phyloP scores from a whole-genome alignment of 92 coral and sea anemone genomes.

The Parazoanthus atlanticus region DNA sequence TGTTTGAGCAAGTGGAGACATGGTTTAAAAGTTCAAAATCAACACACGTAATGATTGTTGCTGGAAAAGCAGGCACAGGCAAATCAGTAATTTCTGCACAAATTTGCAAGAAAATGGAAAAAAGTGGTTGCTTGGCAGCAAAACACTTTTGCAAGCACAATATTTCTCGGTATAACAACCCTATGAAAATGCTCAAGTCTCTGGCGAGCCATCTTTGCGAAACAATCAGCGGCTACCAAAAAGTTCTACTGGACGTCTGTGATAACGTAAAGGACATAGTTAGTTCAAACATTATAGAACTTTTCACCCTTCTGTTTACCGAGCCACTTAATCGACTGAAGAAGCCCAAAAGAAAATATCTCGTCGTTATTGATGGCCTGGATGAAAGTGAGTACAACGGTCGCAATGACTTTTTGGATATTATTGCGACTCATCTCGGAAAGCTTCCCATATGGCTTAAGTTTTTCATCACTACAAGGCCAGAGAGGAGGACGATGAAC shows the following conservation, averaged over 20 bases:
- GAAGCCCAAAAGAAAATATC: background rate
- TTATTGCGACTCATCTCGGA: constrained; percentile 6
- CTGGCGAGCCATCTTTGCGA: constrained; percentile 20
- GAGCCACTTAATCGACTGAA: constrained; percentile 27
- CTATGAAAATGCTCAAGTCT: constrained; percentile 16
- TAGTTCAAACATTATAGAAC: background rate
- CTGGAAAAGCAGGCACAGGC: background rate
- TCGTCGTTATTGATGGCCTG: constrained; percentile 33
- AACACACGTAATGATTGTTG: too few relatives aligned
- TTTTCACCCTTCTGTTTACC: constrained; percentile 15
- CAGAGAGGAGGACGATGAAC: background rate
- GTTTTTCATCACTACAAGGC: constrained; percentile 30
- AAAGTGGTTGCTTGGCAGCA: constrained; percentile 11
- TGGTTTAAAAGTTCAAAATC: too few relatives aligned
- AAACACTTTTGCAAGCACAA: constrained; percentile 31
- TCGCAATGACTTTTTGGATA: constrained; percentile 20
- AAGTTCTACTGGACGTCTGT: background rate
- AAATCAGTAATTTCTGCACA: background rate
- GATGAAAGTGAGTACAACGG: constrained; percentile 28
- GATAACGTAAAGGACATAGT: background rate
- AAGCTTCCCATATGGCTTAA: constrained; percentile 23
- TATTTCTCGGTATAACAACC: constrained; percentile 3
- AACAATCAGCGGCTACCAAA: constrained; percentile 2
- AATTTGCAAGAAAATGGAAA: background rate
- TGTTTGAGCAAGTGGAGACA: too few relatives aligned